Conservation (phyloP, 2,797 vertebrate species). For the Ctenopoma kingsleyae region DNA sequence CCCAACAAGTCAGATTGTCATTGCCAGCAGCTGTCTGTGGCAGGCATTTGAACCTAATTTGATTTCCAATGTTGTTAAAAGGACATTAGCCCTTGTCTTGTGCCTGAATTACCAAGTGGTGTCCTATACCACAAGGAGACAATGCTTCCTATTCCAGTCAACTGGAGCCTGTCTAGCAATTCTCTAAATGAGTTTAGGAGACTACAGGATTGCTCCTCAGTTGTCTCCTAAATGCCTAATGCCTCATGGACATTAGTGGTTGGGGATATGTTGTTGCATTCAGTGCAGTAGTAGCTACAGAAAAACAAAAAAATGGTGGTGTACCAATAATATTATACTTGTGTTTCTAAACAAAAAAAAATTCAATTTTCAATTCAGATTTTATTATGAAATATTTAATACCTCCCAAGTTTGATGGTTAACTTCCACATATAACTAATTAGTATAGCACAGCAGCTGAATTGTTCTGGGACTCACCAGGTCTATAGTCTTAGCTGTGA, state of each 20-base stretch:
- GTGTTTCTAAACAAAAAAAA: no score
- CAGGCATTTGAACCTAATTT: slow-evolving; percentile 68
- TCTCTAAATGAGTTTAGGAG: slow-evolving; percentile 76
- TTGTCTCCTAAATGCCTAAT: slow-evolving; percentile 68
- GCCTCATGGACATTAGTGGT: slow-evolving; percentile 51
- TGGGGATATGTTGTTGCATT: slow-evolving; percentile 21
- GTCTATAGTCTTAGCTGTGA: slow-evolving; percentile 94
- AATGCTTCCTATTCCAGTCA: slow-evolving; percentile 64
- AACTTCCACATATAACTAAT: neutral
- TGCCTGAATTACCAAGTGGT: slow-evolving; percentile 70
- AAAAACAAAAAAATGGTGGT: neutral
- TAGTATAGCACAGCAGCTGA: neutral
- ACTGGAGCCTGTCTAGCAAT: slow-evolving; percentile 65
- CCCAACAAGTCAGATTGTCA: slow-evolving; percentile 48
- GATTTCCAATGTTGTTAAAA: slow-evolving; percentile 80
- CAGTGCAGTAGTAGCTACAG: slow-evolving; percentile 27
- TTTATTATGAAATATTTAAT: slow-evolving; percentile 23
- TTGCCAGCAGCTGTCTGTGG: slow-evolving; percentile 59
- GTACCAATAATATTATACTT: neutral
- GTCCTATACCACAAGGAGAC: slow-evolving; percentile 67
- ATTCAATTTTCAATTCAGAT: slow-evolving; percentile 1
- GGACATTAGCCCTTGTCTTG: slow-evolving; percentile 70
- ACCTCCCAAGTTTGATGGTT: neutral
- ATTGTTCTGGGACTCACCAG: slow-evolving; percentile 84
- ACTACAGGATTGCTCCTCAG: slow-evolving; percentile 57